Percentiles rank a stretch among this genome's conserved stretches.
These are phyloP conservation scores for Neoarius graeffei DNA, from an alignment of 2,113 vertebrate genomes.

Conservation along the genomic window DNA sequence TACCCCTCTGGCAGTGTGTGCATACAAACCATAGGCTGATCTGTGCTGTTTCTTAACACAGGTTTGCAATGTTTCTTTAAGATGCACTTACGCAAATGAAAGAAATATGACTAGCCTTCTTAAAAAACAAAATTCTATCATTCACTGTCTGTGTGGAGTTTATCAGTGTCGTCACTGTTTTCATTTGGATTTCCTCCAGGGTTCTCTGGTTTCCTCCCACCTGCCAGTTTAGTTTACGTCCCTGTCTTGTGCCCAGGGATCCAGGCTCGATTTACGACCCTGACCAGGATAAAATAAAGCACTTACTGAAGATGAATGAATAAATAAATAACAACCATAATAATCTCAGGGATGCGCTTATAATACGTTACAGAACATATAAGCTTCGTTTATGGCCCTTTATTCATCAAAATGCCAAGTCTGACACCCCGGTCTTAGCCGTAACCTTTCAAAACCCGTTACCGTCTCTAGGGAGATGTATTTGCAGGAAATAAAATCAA, in stretches of 20 bases:
- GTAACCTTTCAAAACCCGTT: conserved; percentile 21
- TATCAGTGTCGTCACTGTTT: background rate
- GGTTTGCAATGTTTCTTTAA: background rate
- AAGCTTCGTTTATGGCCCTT: background rate
- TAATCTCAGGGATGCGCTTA: background rate
- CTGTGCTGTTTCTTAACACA: background rate
- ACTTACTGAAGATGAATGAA: background rate
- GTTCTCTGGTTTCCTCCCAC: background rate
- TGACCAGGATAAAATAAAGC: background rate
- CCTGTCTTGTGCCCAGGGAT: background rate
- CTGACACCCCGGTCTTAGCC: background rate
- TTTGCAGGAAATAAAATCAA: conserved; percentile 16
- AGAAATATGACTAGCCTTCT: background rate
- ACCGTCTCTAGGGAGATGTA: conserved; percentile 22
- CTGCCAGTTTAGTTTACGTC: background rate
- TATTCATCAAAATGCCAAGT: background rate
- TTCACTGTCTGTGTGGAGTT: background rate
- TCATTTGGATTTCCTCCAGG: background rate
- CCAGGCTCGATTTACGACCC: background rate
- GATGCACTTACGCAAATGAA: conserved; percentile 1
- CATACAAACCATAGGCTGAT: conserved; percentile 7
- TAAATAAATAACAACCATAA: background rate
- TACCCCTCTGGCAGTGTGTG: background rate
- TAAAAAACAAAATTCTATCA: background rate
- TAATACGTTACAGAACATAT: background rate